Evolutionary conservation across 2,888 invertebrate genomes (phyloP).

Genomic region (Calliopum simillimum): DNA sequence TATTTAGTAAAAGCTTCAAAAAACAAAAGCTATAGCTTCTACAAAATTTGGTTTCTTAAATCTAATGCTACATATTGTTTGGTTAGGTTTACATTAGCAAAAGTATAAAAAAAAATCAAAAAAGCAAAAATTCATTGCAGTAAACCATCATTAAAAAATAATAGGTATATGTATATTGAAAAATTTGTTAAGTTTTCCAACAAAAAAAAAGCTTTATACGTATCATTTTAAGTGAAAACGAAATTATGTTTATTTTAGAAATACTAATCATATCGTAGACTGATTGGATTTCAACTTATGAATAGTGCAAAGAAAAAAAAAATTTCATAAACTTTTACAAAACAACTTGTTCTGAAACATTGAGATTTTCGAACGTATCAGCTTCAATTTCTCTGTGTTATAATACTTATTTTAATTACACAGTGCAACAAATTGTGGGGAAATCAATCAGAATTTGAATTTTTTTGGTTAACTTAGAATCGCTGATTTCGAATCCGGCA

Average conservation of each 20-base stretch:
- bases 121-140: conserved; percentile 19
- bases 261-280: too few relatives aligned
- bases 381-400: too few relatives aligned
- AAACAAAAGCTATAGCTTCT: conserved; percentile 50
- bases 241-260: too few relatives aligned
- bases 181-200: conserved; percentile 10
- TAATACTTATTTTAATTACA: too few relatives aligned
- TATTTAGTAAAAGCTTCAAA: conserved; percentile 56
- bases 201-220: background rate
- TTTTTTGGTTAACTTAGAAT: too few relatives aligned
- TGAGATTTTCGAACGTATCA: too few relatives aligned
- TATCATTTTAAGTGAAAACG: conserved; percentile 1
- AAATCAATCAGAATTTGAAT: too few relatives aligned
- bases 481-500: too few relatives aligned
- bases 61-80: conserved; percentile 16
- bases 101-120: conserved; percentile 22
- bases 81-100: conserved; percentile 30
- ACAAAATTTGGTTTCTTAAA: conserved; percentile 35
- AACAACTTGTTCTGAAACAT: too few relatives aligned
- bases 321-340: too few relatives aligned
- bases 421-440: too few relatives aligned
- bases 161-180: background rate
- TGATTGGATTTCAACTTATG: too few relatives aligned
- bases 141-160: conserved; percentile 1
- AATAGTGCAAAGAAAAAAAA: background rate